These are phyloP conservation scores for Eulemur mongoz DNA, from an alignment of 2,797 vertebrate species.

Conservation along the genomic window DNA sequence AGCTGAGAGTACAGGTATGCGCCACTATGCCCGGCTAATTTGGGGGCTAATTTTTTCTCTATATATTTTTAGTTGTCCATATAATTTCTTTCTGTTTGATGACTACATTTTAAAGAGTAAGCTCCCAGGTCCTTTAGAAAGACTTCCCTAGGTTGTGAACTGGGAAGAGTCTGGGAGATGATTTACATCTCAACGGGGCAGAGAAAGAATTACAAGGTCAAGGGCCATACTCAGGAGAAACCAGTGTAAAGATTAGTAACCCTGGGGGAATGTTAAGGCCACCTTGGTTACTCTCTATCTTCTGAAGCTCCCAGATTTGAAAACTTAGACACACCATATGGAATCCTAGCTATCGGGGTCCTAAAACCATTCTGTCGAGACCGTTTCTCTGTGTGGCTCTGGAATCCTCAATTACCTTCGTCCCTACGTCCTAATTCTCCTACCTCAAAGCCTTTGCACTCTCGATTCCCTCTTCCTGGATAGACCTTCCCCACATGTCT, in stretches of 20 bases:
- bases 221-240: not conserved
- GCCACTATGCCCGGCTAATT: no score
- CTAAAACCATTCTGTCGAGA: not conserved
- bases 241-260: no score
- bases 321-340: not conserved
- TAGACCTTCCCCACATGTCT: not conserved
- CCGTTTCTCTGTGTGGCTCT: not conserved
- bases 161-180: not conserved
- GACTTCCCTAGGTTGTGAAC: not conserved
- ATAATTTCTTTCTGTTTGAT: no score
- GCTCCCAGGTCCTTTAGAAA: not conserved
- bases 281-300: not conserved
- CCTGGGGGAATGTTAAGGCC: not conserved
- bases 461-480: not conserved
- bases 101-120: not conserved
- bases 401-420: not conserved
- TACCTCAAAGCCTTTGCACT: not conserved
- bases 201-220: not conserved
- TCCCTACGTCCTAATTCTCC: not conserved
- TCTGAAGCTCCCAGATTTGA: not conserved
- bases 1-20: no score
- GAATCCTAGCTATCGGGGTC: not conserved
- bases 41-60: no score
- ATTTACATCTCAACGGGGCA: not conserved
- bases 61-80: no score